These are phyloP conservation scores for Achroia grisella DNA, from an alignment of 1,140 invertebrate genomes.

Conservation along the genomic window DNA sequence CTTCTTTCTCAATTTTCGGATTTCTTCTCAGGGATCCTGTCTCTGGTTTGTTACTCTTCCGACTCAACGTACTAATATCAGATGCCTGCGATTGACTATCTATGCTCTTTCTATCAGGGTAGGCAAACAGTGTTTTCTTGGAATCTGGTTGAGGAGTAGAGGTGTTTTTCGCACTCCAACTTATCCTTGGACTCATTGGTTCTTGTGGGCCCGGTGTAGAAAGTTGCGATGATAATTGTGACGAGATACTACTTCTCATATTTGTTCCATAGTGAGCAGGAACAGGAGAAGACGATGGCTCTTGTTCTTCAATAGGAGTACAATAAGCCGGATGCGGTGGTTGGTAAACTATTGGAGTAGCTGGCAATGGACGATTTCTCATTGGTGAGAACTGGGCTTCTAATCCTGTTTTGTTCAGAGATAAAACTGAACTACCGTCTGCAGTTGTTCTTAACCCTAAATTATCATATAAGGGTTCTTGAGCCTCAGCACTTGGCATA, in stretches of 20 bases:
- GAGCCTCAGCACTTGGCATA: slow-evolving; percentile 73
- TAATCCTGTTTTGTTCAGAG: slow-evolving; percentile 78
- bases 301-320: slow-evolving; percentile 80
- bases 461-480: slow-evolving; percentile 89
- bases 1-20: slow-evolving; percentile 43
- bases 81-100: slow-evolving; percentile 37
- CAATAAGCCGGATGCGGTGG: slow-evolving; percentile 66
- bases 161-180: slow-evolving; percentile 68
- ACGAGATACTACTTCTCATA: slow-evolving; percentile 53
- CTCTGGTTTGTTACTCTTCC: slow-evolving; percentile 55
- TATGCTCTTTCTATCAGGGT: slow-evolving; percentile 31
- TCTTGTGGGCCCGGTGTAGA: slow-evolving; percentile 60
- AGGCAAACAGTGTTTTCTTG: slow-evolving; percentile 41
- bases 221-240: slow-evolving; percentile 41
- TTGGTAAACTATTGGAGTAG: slow-evolving; percentile 68
- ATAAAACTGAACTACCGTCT: slow-evolving; percentile 86
- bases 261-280: slow-evolving; percentile 41
- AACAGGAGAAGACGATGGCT: slow-evolving; percentile 64
- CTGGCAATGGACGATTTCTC: slow-evolving; percentile 76
- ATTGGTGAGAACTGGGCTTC: slow-evolving; percentile 73
- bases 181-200: slow-evolving; percentile 54
- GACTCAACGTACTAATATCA: slow-evolving; percentile 44
- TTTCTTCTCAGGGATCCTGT: slow-evolving; percentile 59
- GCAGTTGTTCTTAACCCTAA: slow-evolving; percentile 88
- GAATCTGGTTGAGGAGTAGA: slow-evolving; percentile 60